Evolutionary conservation across 2,797 vertebrate species (phyloP).

Genomic region (Peromyscus eremicus): DNA sequence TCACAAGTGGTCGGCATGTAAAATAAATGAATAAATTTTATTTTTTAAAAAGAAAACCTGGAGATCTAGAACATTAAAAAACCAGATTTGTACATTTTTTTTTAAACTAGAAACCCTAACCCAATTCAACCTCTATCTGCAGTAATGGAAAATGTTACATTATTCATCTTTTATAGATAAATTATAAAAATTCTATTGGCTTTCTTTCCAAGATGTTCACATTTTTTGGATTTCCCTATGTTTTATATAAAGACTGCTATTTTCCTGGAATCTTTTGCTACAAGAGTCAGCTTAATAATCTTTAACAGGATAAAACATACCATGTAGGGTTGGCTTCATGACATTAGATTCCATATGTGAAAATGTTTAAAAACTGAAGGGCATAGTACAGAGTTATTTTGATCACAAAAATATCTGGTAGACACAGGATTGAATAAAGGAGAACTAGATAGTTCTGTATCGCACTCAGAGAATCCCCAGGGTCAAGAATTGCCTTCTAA

Average conservation of each 20-base stretch:
- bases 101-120: conserved; percentile 20
- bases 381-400: background rate
- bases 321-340: background rate
- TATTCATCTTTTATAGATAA: background rate
- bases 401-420: background rate
- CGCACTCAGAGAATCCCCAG: background rate
- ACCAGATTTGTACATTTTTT: background rate
- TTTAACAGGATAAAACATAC: conserved; percentile 41
- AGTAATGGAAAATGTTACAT: conserved; percentile 22
- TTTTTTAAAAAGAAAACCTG: background rate
- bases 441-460: background rate
- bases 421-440: background rate
- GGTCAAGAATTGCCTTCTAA: background rate
- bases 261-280: conserved; percentile 25
- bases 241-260: conserved; percentile 43
- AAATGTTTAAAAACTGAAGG: conserved; percentile 43
- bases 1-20: background rate
- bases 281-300: conserved; percentile 5
- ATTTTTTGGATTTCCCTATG: conserved; percentile 7
- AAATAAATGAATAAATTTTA: background rate
- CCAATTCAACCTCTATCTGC: conserved; percentile 2
- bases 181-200: background rate
- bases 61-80: background rate
- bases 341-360: conserved; percentile 34
- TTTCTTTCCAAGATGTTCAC: conserved; percentile 42